phyloP scores from a whole-genome alignment of 1,140 invertebrate genomes.

The Anagrus nilaparvatae region DNA sequence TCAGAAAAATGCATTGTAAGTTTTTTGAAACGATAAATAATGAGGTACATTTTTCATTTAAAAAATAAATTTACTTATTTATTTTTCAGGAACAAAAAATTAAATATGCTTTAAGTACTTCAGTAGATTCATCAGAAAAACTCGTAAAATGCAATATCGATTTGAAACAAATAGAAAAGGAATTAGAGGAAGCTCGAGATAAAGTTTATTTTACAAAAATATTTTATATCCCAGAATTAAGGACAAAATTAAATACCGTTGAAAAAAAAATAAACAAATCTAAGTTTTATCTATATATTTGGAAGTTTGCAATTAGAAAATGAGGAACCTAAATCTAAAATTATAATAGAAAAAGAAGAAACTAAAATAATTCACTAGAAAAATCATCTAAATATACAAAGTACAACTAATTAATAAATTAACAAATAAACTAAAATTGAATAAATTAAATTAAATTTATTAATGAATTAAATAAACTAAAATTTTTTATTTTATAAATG shows the following conservation, averaged over 20 bases:
- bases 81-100: slow-evolving; percentile 37
- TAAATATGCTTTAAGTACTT: slow-evolving; percentile 32
- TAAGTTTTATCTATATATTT: slow-evolving; percentile 16
- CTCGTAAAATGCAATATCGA: slow-evolving; percentile 43
- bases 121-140: slow-evolving; percentile 38
- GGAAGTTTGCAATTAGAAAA: slow-evolving; percentile 19
- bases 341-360: slow-evolving; percentile 20
- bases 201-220: slow-evolving; percentile 40
- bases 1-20: too few species aligned
- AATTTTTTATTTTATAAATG: too few species aligned
- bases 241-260: slow-evolving; percentile 23
- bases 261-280: slow-evolving; percentile 20
- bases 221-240: slow-evolving; percentile 27
- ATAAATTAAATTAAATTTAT: too few species aligned
- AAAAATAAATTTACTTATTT: too few species aligned
- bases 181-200: slow-evolving; percentile 40
- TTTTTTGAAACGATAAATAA: too few species aligned
- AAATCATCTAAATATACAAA: too few species aligned
- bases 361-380: too few species aligned
- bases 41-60: too few species aligned
- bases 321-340: slow-evolving; percentile 19
- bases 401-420: too few species aligned
- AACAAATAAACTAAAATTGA: too few species aligned
- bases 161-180: slow-evolving; percentile 40
- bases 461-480: too few species aligned